phyloP scores from a whole-genome alignment of 2,113 vertebrate genomes.

The Scortum barcoo region DNA sequence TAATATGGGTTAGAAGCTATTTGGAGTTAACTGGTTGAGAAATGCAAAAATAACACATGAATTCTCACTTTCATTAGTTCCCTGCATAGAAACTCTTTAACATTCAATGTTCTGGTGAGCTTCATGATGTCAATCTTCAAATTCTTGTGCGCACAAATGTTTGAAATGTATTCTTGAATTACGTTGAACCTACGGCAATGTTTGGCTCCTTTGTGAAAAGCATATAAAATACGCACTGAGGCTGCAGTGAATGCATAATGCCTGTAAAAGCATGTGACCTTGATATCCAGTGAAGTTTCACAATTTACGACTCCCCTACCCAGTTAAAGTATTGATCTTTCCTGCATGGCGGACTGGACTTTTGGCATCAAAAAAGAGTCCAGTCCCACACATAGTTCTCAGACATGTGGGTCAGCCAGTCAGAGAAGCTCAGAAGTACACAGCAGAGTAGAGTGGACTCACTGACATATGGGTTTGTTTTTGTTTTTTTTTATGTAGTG shows the following conservation, averaged over 20 bases:
- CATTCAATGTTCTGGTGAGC: not conserved
- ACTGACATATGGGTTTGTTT: constrained; percentile 5
- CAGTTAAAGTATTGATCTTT: constrained; percentile 45
- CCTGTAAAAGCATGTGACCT: constrained; percentile 33
- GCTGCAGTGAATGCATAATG: constrained; percentile 8
- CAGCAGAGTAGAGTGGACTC: constrained; percentile 3
- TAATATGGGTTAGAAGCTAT: too few relatives aligned
- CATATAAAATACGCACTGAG: not conserved
- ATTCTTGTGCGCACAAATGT: not conserved
- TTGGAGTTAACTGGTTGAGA: not conserved
- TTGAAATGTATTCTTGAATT: constrained; percentile 1
- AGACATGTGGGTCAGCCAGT: constrained; percentile 31
- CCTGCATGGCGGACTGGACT: constrained; percentile 7
- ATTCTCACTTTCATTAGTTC: not conserved
- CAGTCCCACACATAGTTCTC: constrained; percentile 45
- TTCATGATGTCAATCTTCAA: not conserved
- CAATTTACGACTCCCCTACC: constrained; percentile 41
- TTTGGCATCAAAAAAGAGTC: constrained; percentile 34
- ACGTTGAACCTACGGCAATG: not conserved
- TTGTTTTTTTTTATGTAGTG: constrained; percentile 13
- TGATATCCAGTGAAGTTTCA: constrained; percentile 35
- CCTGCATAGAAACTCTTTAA: constrained; percentile 1
- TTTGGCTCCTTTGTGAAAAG: constrained; percentile 9
- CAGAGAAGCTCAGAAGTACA: constrained; percentile 7
- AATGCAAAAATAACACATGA: not conserved